Evolutionary conservation across 2,888 invertebrate species (phyloP).

Genomic region (Pammene fasciana): DNA sequence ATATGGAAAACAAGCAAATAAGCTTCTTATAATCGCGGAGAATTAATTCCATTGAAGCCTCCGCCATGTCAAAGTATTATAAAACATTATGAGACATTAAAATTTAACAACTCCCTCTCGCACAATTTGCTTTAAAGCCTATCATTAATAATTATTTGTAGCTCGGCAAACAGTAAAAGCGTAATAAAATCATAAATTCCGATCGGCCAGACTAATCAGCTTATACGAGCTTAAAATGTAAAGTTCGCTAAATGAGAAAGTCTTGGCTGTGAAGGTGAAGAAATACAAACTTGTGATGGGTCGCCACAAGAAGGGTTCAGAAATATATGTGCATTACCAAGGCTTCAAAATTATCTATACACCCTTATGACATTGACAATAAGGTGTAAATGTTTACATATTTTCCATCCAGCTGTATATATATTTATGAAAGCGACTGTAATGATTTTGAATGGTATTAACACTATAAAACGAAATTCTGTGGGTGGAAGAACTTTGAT

Average conservation of each 20-base stretch:
- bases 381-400: no score
- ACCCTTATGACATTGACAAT: no score
- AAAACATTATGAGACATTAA: constrained; percentile 41
- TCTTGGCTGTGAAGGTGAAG: constrained; percentile 21
- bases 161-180: constrained; percentile 51
- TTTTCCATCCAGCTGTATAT: no score
- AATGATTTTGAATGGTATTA: no score
- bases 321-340: no score
- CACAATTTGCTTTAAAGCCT: constrained; percentile 40
- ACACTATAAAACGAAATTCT: no score
- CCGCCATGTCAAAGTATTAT: constrained; percentile 40
- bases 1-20: constrained; percentile 3
- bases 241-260: constrained; percentile 47
- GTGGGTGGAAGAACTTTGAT: no score
- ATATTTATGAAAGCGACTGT: no score
- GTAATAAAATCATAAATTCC: constrained; percentile 65
- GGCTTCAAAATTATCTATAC: no score
- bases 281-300: not conserved
- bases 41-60: constrained; percentile 33
- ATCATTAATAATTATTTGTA: constrained; percentile 48
- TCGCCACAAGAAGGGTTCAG: no score
- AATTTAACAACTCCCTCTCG: constrained; percentile 40
- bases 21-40: constrained; percentile 12
- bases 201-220: constrained; percentile 57
- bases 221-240: constrained; percentile 55